Evolutionary conservation across 2,113 vertebrate genomes (phyloP), one percentile per base, ranked within the genome.

Genomic region (Leucosticte australis): DNA sequence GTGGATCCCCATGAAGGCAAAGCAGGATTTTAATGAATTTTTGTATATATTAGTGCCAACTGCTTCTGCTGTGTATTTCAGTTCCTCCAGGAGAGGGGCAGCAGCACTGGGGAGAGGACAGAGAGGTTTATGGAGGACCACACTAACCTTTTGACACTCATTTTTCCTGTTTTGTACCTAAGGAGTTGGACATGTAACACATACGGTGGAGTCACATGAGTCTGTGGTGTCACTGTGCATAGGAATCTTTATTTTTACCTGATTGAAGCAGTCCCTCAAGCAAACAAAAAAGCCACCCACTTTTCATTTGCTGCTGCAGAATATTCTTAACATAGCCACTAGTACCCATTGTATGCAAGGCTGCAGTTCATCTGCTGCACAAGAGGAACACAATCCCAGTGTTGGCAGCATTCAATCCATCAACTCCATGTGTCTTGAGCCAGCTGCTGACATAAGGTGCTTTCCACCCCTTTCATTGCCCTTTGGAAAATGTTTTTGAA

Each of bases 171-270:
- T 63, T 67, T 49, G 21, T 57, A 26, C 37, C 18, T n/a, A 16
- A 53, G 64, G 64, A 49, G 21, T 26, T 23, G 35, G 33, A 49
- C 9, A 8, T 0, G 0, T 33, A 69, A 47, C 41, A 6, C 10
- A 5, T 1, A 10, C 7, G 11, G 13, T 83, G 24, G 49, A 50
- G 28, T 52, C 50, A 31, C 26, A 15, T 33, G 65, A 82, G 33
- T 78, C 69, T 1, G 0, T 18, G 39, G 33, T 15, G 37, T 57
- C 5, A 2, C 67, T 70, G 67, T 37, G 9, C 5, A 2, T 8
- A 33, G 47, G 52, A 71, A 39, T 59, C 64, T n/a, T n/a, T 82
- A 50, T 83, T 86, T 86, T 71, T 35, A 71, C 35, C 57, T 50
- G 39, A 71, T 23, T 53, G 88, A 68, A 89, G 53, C 44, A 79